These are phyloP conservation scores for Trachops cirrhosus DNA, from an alignment of 2,797 vertebrate genomes.

Conservation along the genomic window DNA sequence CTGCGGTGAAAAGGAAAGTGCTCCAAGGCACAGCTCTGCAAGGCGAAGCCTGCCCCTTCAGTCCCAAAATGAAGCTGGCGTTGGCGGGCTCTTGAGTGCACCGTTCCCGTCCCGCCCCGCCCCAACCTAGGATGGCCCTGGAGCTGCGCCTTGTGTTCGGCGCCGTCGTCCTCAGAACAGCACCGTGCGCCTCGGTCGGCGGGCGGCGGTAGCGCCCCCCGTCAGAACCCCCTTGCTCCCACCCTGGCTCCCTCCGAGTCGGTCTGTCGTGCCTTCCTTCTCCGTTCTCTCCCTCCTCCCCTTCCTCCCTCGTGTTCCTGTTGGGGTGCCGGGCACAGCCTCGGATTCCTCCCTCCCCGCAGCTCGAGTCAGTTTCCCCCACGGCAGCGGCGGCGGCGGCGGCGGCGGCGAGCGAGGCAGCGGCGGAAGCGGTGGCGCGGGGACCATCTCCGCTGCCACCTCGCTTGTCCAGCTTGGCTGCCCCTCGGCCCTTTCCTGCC, in stretches of 20 bases:
- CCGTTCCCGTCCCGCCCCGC: not conserved
- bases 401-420: not conserved
- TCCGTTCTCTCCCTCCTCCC: not conserved
- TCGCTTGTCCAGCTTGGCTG: not conserved
- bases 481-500: not conserved
- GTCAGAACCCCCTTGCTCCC: not conserved
- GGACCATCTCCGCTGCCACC: slow-evolving; percentile 3
- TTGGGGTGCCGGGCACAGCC: slow-evolving; percentile 54
- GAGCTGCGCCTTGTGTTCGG: not conserved
- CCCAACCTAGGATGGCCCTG: not conserved
- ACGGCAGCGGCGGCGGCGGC: not conserved
- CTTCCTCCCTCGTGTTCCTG: slow-evolving; percentile 51
- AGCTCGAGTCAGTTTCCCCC: slow-evolving; percentile 57
- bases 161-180: not conserved
- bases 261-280: slow-evolving; percentile 16
- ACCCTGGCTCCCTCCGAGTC: slow-evolving; percentile 18
- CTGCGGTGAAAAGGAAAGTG: not conserved
- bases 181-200: not conserved
- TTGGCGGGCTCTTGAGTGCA: not conserved
- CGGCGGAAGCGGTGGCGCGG: slow-evolving; percentile 22
- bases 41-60: not conserved
- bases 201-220: slow-evolving; percentile 55
- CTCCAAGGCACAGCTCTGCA: not conserved
- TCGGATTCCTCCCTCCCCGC: slow-evolving; percentile 46
- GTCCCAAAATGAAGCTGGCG: not conserved